Percentiles rank a stretch among this genome's conserved stretches.
phyloP scores from a whole-genome alignment of 2,797 vertebrate genomes.

The Schizothorax lantsangensis region DNA sequence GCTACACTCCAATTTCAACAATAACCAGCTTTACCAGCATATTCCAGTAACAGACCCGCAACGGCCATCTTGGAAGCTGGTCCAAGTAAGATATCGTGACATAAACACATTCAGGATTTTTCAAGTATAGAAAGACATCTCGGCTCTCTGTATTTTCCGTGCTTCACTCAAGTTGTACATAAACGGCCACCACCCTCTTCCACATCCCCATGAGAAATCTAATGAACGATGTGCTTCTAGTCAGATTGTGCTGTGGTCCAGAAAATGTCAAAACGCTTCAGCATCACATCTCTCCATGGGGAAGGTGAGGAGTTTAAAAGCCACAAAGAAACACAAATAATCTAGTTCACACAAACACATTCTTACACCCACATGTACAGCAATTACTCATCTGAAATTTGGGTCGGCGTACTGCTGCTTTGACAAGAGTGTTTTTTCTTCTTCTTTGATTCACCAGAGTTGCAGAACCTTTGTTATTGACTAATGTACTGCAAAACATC shows the following conservation, averaged over 20 bases:
- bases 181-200: constrained; percentile 30
- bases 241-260: constrained; percentile 25
- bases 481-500: constrained; percentile 43
- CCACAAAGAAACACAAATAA: constrained; percentile 40
- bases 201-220: constrained; percentile 44
- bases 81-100: neutral
- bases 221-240: constrained; percentile 38
- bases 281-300: constrained; percentile 51
- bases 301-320: constrained; percentile 52
- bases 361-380: constrained; percentile 27
- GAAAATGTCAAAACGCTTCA: constrained; percentile 35
- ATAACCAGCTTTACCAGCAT: neutral
- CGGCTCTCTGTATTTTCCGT: neutral
- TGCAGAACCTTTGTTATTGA: constrained; percentile 34
- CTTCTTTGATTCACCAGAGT: constrained; percentile 6
- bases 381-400: constrained; percentile 47
- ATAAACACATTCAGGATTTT: neutral
- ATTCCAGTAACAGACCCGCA: neutral
- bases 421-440: constrained; percentile 13
- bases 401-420: constrained; percentile 7
- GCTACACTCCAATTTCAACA: neutral
- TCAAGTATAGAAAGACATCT: neutral
- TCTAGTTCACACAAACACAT: constrained; percentile 41
- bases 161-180: constrained; percentile 8
- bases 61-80: neutral